These are phyloP conservation scores for Oreocharis arfaki DNA, from an alignment of 2,113 vertebrate species.

Conservation along the genomic window DNA sequence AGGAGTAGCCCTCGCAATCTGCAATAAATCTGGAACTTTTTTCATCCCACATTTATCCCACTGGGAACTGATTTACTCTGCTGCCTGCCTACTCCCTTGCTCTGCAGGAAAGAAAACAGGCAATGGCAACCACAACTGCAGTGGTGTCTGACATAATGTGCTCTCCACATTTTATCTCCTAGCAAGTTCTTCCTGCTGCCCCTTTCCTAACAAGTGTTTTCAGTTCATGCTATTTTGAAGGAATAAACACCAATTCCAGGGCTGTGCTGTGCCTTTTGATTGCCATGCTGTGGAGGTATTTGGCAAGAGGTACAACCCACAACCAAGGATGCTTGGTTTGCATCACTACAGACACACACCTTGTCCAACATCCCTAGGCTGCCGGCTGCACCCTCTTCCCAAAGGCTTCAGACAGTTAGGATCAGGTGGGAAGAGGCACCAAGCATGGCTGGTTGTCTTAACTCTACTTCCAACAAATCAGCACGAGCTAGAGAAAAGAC, in stretches of 20 bases:
- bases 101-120: background rate
- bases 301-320: background rate
- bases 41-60: background rate
- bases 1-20: background rate
- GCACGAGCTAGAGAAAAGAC: background rate
- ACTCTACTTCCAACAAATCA: constrained; percentile 21
- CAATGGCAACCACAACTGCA: background rate
- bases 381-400: background rate
- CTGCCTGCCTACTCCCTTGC: background rate
- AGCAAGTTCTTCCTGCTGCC: background rate
- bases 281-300: background rate
- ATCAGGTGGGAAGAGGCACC: background rate
- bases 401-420: background rate
- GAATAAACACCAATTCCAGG: fast-evolving
- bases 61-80: background rate
- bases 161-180: background rate
- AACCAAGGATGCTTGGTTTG: background rate
- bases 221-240: background rate
- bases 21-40: constrained; percentile 13
- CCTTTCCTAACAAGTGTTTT: background rate
- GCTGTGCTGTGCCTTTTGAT: background rate
- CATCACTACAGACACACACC: background rate
- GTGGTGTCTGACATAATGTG: background rate
- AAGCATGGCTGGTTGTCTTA: fast-evolving
- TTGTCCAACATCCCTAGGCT: background rate